Percentiles rank a stretch among this genome's conserved stretches.
phyloP scores from a whole-genome alignment of 2,113 vertebrate species.

The Nycticebus coucang region DNA sequence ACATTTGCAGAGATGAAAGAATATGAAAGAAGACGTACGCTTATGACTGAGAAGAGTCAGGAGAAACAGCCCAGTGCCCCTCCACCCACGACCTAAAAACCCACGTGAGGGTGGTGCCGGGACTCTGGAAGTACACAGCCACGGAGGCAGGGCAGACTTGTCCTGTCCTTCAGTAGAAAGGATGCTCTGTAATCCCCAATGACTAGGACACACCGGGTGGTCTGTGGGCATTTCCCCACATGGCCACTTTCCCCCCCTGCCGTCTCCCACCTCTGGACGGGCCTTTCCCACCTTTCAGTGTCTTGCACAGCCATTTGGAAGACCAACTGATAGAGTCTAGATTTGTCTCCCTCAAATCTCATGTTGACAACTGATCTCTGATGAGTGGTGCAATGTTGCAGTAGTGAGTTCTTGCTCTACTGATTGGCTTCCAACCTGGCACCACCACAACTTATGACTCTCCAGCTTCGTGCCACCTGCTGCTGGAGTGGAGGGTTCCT shows the following conservation, averaged over 20 bases:
- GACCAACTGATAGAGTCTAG: background rate
- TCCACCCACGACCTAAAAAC: background rate
- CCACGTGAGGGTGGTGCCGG: background rate
- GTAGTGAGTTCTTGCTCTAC: too few species aligned
- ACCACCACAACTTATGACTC: too few species aligned
- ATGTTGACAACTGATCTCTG: too few species aligned
- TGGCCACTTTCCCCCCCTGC: background rate
- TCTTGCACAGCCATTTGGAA: background rate
- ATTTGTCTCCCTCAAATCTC: too few species aligned
- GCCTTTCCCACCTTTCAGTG: background rate
- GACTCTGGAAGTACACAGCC: background rate
- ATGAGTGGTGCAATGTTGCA: too few species aligned
- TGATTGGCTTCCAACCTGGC: too few species aligned
- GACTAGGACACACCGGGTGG: accelerated
- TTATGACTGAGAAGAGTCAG: background rate
- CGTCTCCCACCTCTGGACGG: background rate
- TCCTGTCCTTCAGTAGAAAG: background rate
- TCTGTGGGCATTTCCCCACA: background rate
- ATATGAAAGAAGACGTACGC: background rate
- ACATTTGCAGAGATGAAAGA: background rate
- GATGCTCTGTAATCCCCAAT: background rate
- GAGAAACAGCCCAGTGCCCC: background rate
- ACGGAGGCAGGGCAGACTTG: background rate
- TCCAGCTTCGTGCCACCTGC: too few species aligned
- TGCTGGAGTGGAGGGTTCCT: too few species aligned